A percentile compares a stretch with the other conserved stretches of the same genome.
Conservation (phyloP, 2,113 vertebrate species). For the Hippocampus mohnikei region DNA sequence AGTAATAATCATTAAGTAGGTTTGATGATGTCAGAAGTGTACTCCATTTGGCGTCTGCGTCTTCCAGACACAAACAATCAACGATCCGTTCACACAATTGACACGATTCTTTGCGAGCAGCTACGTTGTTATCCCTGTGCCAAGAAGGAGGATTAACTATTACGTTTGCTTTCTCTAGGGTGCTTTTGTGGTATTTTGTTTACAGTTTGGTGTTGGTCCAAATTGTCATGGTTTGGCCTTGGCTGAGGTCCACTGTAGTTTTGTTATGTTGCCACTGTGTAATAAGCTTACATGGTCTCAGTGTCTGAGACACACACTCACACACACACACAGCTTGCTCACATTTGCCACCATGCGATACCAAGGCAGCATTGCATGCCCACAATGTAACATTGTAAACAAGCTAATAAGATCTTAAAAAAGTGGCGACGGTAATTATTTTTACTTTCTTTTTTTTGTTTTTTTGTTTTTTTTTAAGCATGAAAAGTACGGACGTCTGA, state of each 20-base stretch:
- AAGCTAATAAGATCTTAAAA: background rate
- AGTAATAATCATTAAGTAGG: too few relatives aligned
- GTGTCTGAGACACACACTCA: background rate
- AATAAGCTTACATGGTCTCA: conserved; percentile 22
- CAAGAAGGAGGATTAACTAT: background rate
- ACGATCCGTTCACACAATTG: too few relatives aligned
- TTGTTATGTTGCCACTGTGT: background rate
- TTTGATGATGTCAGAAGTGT: too few relatives aligned
- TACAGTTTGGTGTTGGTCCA: background rate
- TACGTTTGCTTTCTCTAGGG: too few relatives aligned
- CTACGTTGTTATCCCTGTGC: background rate
- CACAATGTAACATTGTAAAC: background rate
- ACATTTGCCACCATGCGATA: conserved; percentile 55
- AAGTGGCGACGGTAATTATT: background rate
- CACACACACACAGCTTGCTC: conserved; percentile 24
- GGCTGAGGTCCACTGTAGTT: background rate
- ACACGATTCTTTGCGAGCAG: background rate
- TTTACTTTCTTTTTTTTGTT: too few relatives aligned
- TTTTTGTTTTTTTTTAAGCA: background rate
- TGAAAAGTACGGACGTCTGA: background rate
- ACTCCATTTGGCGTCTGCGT: too few relatives aligned
- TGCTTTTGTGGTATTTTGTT: too few relatives aligned
- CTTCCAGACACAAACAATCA: too few relatives aligned
- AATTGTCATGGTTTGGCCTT: background rate
- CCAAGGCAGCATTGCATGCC: conserved; percentile 37